These are phyloP conservation scores for Albula glossodonta DNA, from an alignment of 2,113 vertebrate genomes.

Conservation along the genomic window DNA sequence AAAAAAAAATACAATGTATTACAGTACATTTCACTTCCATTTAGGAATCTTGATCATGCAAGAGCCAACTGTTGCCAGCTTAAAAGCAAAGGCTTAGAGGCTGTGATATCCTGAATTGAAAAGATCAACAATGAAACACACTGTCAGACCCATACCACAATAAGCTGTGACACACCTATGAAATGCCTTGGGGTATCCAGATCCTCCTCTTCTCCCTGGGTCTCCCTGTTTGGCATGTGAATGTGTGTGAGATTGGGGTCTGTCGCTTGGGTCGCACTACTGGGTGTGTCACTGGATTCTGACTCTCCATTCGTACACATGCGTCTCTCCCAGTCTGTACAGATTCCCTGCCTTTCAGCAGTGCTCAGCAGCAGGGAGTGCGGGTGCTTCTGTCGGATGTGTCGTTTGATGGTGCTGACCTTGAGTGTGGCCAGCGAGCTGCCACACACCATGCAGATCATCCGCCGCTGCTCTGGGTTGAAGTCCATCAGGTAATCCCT, in stretches of 20 bases:
- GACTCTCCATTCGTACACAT: background rate
- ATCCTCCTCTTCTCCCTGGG: background rate
- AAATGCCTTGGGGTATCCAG: background rate
- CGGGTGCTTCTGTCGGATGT: background rate
- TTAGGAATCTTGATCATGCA: no score
- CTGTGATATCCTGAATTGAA: no score
- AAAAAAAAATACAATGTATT: no score
- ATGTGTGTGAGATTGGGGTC: no score
- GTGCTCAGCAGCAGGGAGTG: background rate
- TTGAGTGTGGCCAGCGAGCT: background rate
- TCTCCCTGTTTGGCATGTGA: no score
- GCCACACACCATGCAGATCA: background rate
- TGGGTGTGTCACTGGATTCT: no score
- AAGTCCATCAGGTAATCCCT: background rate
- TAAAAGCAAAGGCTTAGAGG: no score
- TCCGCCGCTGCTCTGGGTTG: background rate
- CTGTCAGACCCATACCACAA: background rate
- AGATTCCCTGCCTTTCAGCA: background rate
- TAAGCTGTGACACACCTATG: background rate
- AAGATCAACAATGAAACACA: no score
- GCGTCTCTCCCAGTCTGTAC: background rate
- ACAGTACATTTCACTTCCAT: no score
- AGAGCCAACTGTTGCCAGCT: no score
- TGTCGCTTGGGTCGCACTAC: no score
- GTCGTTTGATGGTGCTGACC: background rate